Base-by-base conservation (phyloP, 2,797 vertebrate genomes). In the Graptemys geographica region DNA sequence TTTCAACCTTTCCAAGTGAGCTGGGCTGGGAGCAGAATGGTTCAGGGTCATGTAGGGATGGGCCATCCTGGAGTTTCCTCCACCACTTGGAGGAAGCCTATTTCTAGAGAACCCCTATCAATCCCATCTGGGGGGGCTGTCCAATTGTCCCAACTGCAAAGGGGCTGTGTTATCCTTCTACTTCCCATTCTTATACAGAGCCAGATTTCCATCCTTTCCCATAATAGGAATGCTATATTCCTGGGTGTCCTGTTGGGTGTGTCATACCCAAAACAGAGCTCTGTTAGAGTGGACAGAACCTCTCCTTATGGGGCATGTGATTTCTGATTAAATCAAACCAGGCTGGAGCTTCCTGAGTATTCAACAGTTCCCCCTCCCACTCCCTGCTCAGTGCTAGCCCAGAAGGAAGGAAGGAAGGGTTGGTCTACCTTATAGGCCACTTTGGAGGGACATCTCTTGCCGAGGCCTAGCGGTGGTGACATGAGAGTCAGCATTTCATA, bases 401-500 rank as follows among this genome's bases (percentile, higher is more conserved):
- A 90, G 94, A 1, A 95, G 97, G 94, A 98, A 98, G 97, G 94
- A 98, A 98, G 97, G 97, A 98, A 98, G 98, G 98, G 97, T 97
- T 98, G 96, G 97, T 99, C 98, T 99, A 99, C 99, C 99, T 99
- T 99, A 99, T 99, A 99, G 96, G 99, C 99, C 98, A 99, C 98
- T 98, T 99, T 99, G 99, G 99, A 99, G 98, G 99, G 99, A 98
- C 99, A 99, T 99, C 99, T 99, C 99, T 99, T 99, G 98, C 99
- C 99, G 98, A 99, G 99, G 99, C 99, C 99, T 98, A 99, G 99
- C 97, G 99, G 99, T 97, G 99, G 99, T 97, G 99, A 99, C 99
- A 99, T 99, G 99, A 99, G 99, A 98, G 99, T 99, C 99, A 99
- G 99, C 99, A 99, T 99, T 99, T 99, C 99, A 99, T 99, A 99